Conservation (phyloP, 2,113 vertebrate species). For the Bagarius yarrelli region DNA sequence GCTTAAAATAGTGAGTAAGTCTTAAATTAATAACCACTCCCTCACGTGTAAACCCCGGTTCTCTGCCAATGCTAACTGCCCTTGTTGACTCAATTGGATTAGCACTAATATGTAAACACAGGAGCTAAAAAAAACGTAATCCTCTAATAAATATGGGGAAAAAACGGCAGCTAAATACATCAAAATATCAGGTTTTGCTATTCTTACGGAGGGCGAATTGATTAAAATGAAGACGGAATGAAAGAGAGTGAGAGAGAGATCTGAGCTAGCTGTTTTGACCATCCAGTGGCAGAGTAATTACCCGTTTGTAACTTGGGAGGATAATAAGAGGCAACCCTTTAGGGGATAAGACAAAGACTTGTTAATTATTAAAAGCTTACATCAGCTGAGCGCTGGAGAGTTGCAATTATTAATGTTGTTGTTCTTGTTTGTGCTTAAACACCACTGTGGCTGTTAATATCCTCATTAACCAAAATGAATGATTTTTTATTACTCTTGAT, state of each 20-base stretch:
- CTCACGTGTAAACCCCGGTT: constrained; percentile 71
- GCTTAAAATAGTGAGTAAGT: constrained; percentile 69
- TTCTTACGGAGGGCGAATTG: constrained; percentile 61
- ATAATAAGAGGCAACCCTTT: constrained; percentile 74
- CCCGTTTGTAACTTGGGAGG: constrained; percentile 76
- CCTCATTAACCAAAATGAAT: constrained; percentile 81
- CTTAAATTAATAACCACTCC: constrained; percentile 78
- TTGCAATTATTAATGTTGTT: constrained; percentile 81
- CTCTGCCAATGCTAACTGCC: constrained; percentile 77
- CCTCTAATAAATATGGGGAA: constrained; percentile 72
- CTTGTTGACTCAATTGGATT: constrained; percentile 84
- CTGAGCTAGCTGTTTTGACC: constrained; percentile 71
- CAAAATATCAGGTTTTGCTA: constrained; percentile 63
- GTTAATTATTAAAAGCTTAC: constrained; percentile 83
- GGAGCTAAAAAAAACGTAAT: constrained; percentile 77
- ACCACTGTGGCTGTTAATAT: constrained; percentile 78
- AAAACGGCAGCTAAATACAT: constrained; percentile 73
- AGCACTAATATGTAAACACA: constrained; percentile 82
- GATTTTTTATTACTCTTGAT: constrained; percentile 78
- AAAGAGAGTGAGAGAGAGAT: constrained; percentile 43
- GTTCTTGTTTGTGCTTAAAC: constrained; percentile 81
- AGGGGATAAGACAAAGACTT: constrained; percentile 77
- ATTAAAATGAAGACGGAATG: constrained; percentile 61
- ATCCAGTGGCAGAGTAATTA: constrained; percentile 75
- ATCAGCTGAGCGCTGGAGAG: constrained; percentile 77